Base-by-base conservation (phyloP, 1,140 invertebrate genomes). In the Holcopasites calliopsidis region DNA sequence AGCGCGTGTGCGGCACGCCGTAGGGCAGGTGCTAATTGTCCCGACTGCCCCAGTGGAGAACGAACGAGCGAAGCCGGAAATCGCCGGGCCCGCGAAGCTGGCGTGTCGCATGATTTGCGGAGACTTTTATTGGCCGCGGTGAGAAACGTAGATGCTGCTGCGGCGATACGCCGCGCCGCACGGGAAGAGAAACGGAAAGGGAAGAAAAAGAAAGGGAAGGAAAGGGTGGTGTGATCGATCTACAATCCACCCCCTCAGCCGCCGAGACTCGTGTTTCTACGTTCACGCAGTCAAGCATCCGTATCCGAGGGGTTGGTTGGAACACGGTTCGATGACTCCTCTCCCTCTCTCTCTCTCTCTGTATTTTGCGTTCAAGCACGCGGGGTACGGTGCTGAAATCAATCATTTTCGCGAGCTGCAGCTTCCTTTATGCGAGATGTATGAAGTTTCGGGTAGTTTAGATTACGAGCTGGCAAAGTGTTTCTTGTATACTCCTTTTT, bases 41-140 rank as follows among this genome's bases (percentile, higher is more conserved):
- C 52, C 66, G 69, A 70, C 55, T 82, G 72, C 49, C 47, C 64
- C 18, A 38, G 42, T 49, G 71, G 80, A 79, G 76, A 83, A 75
- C 42, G 54, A 73, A 74, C 75, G 75, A 77, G 57, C 44, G 44
- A 47, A 75, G 70, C 68, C 61, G 81, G 54, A 79, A 84, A 84
- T 83, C 81, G 82, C 50, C 49, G 61, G 57, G 44, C 44, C 54
- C 58, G 72, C 62, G 58, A 62, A 49, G 79, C 74, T 87, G 82
- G 82, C 85, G 85, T 86, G 86, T 87, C 84, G 80, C 85, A 83
- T 87, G 82, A 87, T 85, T 85, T 81, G 85, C 85, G 74, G 57
- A 80, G 86, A 86, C 85, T 87, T 87, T 87, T 84, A 86, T 85
- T 85, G 82, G 78, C 77, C 62, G 21, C 49, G 66, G 57, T 66